phyloP scores from a whole-genome alignment of 2,113 vertebrate species.

The Lichenostomus cassidix region DNA sequence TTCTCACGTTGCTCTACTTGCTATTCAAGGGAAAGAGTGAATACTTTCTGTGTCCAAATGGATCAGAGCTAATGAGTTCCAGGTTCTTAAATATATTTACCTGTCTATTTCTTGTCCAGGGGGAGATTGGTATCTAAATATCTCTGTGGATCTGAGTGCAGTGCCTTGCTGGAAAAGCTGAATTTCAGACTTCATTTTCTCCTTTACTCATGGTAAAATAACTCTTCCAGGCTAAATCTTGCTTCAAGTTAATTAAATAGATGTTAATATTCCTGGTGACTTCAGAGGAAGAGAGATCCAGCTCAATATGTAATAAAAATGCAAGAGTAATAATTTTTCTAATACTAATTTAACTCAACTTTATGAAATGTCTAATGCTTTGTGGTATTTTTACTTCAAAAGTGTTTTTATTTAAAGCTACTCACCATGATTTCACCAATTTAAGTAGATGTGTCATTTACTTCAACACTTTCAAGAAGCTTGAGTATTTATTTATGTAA shows the following conservation, averaged over 20 bases:
- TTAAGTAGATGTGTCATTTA: conserved; percentile 6
- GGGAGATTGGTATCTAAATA: background rate
- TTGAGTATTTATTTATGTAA: background rate
- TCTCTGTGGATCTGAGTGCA: background rate
- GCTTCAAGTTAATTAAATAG: conserved; percentile 36
- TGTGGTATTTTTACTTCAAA: conserved; percentile 29
- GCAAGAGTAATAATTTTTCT: background rate
- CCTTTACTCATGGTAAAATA: conserved; percentile 4
- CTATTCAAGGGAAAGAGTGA: background rate
- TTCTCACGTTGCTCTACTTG: background rate
- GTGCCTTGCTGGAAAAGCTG: background rate
- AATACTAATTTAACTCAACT: background rate
- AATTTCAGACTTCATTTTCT: conserved; percentile 30
- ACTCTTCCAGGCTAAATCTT: background rate
- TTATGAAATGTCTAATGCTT: background rate
- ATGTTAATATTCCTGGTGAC: conserved; percentile 15
- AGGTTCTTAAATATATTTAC: conserved; percentile 14
- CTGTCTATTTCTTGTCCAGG: background rate
- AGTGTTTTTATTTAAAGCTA: conserved; percentile 17
- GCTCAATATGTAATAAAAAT: conserved; percentile 28
- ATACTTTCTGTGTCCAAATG: background rate
- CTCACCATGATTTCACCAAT: background rate
- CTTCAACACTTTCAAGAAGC: background rate
- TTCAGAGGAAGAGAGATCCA: conserved; percentile 34
- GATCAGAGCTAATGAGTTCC: background rate